Evolutionary conservation across 2,888 invertebrate genomes (phyloP).

Genomic region (Drosophila vallismaia): DNA sequence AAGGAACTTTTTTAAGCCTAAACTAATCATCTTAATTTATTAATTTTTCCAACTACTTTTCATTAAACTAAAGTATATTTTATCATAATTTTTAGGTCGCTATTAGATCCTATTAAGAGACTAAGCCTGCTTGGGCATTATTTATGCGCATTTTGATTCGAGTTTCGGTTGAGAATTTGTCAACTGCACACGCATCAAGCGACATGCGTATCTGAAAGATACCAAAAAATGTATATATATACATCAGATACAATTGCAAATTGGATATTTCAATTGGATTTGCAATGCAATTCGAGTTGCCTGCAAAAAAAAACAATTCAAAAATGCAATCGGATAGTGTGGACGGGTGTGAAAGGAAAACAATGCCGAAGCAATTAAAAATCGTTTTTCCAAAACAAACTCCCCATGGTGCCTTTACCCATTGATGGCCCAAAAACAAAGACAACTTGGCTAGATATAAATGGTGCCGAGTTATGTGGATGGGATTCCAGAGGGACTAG

Average conservation of each 20-base stretch:
- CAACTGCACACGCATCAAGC: constrained; percentile 35
- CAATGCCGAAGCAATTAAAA: constrained; percentile 51
- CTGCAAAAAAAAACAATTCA: neutral
- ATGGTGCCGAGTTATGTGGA: constrained; percentile 2
- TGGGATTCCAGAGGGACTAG: constrained; percentile 1
- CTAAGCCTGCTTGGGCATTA: constrained; percentile 25
- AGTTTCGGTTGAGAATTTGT: constrained; percentile 47
- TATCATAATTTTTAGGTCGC: neutral
- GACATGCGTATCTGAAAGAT: constrained; percentile 46
- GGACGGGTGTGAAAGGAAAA: constrained; percentile 29
- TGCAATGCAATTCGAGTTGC: constrained; percentile 36
- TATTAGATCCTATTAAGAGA: constrained; percentile 33
- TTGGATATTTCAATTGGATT: constrained; percentile 46
- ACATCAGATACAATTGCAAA: constrained; percentile 38
- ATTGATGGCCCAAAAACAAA: constrained; percentile 6
- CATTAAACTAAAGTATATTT: constrained; percentile 3
- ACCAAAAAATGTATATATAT: neutral
- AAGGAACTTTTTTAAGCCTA: neutral
- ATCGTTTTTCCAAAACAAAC: constrained; percentile 28
- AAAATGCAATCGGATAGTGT: constrained; percentile 23
- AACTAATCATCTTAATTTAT: too few relatives aligned
- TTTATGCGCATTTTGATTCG: constrained; percentile 51
- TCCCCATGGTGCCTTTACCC: constrained; percentile 19
- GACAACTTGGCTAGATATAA: neutral
- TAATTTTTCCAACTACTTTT: too few relatives aligned